These are phyloP conservation scores for Brachypalpus laphriformis DNA, from an alignment of 2,888 invertebrate species.

Conservation along the genomic window DNA sequence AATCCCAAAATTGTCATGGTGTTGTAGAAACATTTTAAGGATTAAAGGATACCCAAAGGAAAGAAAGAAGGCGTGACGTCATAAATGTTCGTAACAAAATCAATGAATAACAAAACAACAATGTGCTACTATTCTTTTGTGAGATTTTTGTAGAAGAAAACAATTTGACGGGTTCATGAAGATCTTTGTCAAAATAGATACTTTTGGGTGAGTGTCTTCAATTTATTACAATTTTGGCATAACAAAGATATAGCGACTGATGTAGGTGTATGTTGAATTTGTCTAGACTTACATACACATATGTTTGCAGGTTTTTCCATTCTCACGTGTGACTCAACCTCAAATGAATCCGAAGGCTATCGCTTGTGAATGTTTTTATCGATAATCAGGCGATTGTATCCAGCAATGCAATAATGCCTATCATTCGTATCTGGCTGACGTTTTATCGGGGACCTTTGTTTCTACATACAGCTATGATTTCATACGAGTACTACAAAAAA, in stretches of 20 bases:
- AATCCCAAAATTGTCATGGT: too few species aligned
- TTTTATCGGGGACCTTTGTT: not conserved
- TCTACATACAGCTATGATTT: slow-evolving; percentile 5
- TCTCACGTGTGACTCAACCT: not conserved
- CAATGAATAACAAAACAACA: not conserved
- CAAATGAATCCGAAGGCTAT: not conserved
- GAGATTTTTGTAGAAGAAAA: not conserved
- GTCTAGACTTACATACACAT: not conserved
- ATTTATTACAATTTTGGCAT: not conserved
- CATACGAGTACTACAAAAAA: not conserved
- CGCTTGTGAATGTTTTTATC: not conserved
- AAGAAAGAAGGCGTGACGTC: not conserved
- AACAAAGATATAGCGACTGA: too few species aligned
- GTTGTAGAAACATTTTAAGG: not conserved
- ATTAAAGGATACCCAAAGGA: not conserved
- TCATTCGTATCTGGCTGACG: not conserved
- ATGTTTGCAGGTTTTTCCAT: too few species aligned
- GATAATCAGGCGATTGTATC: not conserved
- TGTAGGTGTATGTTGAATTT: too few species aligned
- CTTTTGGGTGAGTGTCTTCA: too few species aligned
- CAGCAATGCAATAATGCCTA: not conserved
- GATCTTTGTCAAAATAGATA: not conserved
- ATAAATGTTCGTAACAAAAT: not conserved
- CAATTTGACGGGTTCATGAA: not conserved
- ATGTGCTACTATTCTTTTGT: not conserved